Evolutionary conservation across 2,888 invertebrate genomes (phyloP).

Genomic region (Nephrotoma appendiculata): DNA sequence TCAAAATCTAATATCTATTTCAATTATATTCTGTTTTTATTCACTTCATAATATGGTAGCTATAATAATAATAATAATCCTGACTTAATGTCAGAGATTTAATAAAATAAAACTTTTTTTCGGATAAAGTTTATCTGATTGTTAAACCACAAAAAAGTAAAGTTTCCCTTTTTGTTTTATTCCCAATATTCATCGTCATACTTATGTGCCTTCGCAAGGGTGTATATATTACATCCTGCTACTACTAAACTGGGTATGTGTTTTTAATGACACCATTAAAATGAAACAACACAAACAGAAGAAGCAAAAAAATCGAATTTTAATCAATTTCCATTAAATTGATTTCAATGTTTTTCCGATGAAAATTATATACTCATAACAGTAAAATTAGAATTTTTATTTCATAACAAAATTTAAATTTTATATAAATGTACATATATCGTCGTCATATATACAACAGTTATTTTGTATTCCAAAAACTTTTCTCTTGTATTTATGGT

Average conservation of each 20-base stretch:
- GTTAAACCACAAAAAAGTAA: slow-evolving; percentile 1
- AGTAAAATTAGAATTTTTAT: neutral
- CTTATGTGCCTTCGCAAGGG: neutral
- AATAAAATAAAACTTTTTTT: neutral
- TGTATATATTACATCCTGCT: neutral
- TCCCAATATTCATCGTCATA: neutral
- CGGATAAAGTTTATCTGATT: neutral
- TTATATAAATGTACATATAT: neutral
- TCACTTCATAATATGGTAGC: neutral
- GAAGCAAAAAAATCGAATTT: neutral
- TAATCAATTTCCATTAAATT: slow-evolving; percentile 4
- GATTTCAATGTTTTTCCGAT: slow-evolving; percentile 2
- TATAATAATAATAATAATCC: neutral
- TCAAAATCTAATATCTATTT: slow-evolving; percentile 1
- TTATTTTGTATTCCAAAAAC: neutral
- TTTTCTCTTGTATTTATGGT: neutral
- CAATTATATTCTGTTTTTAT: neutral
- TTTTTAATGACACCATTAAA: slow-evolving; percentile 1
- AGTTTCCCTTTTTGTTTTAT: neutral
- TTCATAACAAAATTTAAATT: neutral
- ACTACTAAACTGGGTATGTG: neutral
- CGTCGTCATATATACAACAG: neutral
- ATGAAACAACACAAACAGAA: neutral
- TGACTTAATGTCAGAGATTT: slow-evolving; percentile 4
- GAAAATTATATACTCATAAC: neutral